These are phyloP conservation scores for Aplysina aerophoba DNA, from an alignment of 37 sponge, comb jelly and placozoan species.

Conservation along the genomic window DNA sequence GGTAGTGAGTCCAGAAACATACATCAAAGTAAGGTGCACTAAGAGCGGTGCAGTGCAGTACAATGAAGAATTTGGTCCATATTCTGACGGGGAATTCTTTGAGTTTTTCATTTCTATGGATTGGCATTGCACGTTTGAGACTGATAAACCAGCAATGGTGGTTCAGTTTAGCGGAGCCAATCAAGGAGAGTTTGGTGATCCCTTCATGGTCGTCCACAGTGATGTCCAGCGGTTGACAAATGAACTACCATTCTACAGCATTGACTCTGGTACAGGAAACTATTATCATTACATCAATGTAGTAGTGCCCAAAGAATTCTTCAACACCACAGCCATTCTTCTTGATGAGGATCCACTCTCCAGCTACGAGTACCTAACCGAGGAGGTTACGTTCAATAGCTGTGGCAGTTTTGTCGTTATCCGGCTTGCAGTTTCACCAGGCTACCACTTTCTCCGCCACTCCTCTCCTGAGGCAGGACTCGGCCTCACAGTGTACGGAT, in stretches of 20 bases:
- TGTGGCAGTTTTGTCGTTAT: conserved; percentile 1
- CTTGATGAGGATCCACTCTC: background rate
- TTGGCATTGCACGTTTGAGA: background rate
- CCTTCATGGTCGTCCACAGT: background rate
- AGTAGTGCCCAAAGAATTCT: background rate
- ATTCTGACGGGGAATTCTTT: background rate
- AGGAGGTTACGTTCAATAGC: too few species aligned
- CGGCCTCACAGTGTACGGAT: conserved; percentile 1
- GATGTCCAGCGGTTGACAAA: background rate
- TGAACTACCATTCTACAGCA: background rate
- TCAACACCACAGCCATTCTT: background rate
- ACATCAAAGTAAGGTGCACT: background rate
- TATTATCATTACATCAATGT: background rate
- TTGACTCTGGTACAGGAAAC: background rate
- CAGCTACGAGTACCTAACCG: too few species aligned
- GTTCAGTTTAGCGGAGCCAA: conserved; percentile 11
- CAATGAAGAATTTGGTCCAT: background rate
- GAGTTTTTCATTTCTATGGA: background rate
- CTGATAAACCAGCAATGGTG: conserved; percentile 1
- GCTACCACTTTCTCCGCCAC: conserved; percentile 3
- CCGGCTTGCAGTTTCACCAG: background rate
- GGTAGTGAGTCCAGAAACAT: background rate
- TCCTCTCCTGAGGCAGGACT: background rate
- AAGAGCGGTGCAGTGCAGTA: background rate
- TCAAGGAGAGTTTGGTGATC: background rate